Evolutionary conservation across 2,113 vertebrate genomes (phyloP).

Genomic region (Rhinichthys klamathensis): DNA sequence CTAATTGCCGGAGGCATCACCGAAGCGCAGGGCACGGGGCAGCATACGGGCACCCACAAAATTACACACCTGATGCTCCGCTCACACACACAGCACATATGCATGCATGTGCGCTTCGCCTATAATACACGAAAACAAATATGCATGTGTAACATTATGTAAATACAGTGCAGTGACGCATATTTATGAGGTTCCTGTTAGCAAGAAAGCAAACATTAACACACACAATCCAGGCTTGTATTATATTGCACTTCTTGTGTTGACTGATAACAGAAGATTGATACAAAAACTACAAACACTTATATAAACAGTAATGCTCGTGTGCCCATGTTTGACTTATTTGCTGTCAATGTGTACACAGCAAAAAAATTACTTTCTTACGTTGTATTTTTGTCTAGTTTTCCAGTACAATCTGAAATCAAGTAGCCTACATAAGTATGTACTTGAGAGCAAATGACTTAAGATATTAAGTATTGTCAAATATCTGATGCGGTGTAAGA

Average conservation of each 20-base stretch:
- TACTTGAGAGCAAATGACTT: too few species aligned
- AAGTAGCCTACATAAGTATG: too few species aligned
- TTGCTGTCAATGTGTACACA: too few species aligned
- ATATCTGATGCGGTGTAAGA: too few species aligned
- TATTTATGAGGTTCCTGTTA: not conserved
- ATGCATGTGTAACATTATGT: not conserved
- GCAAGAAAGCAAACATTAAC: not conserved
- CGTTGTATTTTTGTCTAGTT: too few species aligned
- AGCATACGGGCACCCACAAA: constrained; percentile 1
- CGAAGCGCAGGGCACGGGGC: constrained; percentile 49
- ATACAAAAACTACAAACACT: not conserved
- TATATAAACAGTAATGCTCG: not conserved
- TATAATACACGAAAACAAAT: constrained; percentile 19
- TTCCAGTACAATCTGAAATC: too few species aligned
- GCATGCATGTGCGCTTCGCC: not conserved
- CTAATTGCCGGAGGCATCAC: constrained; percentile 66
- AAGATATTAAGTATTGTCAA: too few species aligned
- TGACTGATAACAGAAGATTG: not conserved
- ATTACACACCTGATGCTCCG: constrained; percentile 59
- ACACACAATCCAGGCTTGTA: not conserved
- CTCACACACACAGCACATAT: constrained; percentile 8
- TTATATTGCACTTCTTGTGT: not conserved
- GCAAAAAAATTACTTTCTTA: too few species aligned
- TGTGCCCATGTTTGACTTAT: not conserved
- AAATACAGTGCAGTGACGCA: not conserved